Base-by-base conservation (phyloP, 2,888 invertebrate species). In the Aphodius sticticus region DNA sequence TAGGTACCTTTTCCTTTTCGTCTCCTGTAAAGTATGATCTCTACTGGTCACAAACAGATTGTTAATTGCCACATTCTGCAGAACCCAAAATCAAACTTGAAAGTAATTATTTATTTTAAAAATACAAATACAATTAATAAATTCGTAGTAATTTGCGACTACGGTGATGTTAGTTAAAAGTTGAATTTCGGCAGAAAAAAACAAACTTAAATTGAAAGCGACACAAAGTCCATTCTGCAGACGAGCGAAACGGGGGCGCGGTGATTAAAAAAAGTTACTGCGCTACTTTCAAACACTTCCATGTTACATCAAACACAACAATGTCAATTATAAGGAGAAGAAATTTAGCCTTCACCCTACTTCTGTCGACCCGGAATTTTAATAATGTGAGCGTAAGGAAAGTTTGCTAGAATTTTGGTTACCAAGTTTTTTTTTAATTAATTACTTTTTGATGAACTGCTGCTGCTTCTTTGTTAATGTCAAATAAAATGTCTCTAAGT, bases 281-380 rank as follows among this genome's bases (percentile, higher is more conserved):
- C 53, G 53, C 53, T 53, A 53, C 53, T 53, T 53, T 53, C 53
- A 53, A 53, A 53, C 53, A 53, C 53, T 53, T 53, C 53, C 53
- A 53, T 53, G 26, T 53, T 53, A 53, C 53, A 53, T 53, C 53
- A 53, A 53, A 53, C 53, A 53, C 53, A 53, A 53, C 53, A 53
- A 53, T 5, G 53, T 53, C 53, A 53, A 53, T 53, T 53, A 53
- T 12, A 53, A 53, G 12, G 53, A 2, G 12, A 53, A 53, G 53
- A 53, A 53, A 53, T 5, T 1, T 53, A 53, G 2, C 7, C 53
- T 53, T 53, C 53, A 53, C 53, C 2, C 53, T 53, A 53, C 9
- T 12, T 12, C 53, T 53, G 2, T 5, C 53, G 12, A 53, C 53
- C 53, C 53, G 9, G 53, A 53, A 53, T 53, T 53, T 53, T 53